A percentile compares a stretch with the other conserved stretches of the same genome.
Evolutionary conservation across 2,113 vertebrate genomes (phyloP).

Genomic region (Clupea harengus): DNA sequence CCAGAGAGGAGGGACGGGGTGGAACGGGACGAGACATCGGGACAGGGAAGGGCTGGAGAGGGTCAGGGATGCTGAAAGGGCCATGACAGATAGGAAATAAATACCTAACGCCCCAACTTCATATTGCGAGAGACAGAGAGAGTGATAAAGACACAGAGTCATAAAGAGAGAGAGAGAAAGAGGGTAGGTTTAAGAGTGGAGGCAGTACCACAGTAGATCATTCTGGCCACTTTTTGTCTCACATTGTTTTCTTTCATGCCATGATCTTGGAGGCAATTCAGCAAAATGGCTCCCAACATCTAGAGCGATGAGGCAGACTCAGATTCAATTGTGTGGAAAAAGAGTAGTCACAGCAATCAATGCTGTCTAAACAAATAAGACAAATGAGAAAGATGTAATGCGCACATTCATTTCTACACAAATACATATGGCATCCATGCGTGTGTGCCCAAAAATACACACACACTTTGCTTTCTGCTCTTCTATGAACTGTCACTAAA

Average conservation of each 20-base stretch:
- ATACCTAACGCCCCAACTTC: background rate
- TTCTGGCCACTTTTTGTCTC: background rate
- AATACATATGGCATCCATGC: background rate
- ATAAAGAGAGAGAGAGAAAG: conserved; percentile 13
- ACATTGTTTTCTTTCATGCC: background rate
- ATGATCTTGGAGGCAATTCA: background rate
- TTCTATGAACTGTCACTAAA: background rate
- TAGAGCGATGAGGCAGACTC: background rate
- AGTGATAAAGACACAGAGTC: background rate
- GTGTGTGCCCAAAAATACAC: background rate
- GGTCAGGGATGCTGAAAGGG: background rate
- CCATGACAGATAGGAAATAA: conserved; percentile 16
- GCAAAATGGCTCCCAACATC: background rate
- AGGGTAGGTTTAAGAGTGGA: background rate
- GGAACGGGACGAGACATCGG: conserved; percentile 43
- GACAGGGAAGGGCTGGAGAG: conserved; percentile 36
- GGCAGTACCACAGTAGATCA: background rate
- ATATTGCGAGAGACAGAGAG: background rate
- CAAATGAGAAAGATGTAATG: background rate
- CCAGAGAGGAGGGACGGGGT: conserved; percentile 21
- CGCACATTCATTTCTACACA: background rate
- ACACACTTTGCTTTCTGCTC: background rate
- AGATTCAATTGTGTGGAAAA: background rate
- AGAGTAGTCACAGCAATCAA: background rate
- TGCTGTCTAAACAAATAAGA: background rate